A percentile compares a stretch with the other conserved stretches of the same genome.
These are phyloP conservation scores for Baryphthengus martii DNA, from an alignment of 2,113 vertebrate species.

Conservation along the genomic window DNA sequence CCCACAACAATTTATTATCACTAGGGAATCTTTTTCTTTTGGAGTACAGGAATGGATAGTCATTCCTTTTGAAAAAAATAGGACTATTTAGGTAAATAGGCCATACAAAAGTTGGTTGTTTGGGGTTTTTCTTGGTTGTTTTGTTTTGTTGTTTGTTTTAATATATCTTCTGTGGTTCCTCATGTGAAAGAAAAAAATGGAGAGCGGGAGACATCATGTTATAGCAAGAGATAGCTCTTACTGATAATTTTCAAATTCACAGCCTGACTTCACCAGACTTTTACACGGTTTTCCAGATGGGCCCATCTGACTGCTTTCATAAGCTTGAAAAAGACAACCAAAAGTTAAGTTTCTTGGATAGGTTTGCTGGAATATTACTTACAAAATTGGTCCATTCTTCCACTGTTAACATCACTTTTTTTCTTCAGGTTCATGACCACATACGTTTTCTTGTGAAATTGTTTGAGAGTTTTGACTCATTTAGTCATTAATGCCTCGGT, in stretches of 20 bases:
- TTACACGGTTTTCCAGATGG: background rate
- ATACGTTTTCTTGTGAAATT: background rate
- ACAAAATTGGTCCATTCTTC: background rate
- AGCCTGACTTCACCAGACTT: background rate
- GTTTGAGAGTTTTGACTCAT: background rate
- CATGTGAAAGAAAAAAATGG: background rate
- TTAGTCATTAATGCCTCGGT: background rate
- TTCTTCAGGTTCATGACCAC: background rate
- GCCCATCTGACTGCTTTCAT: background rate
- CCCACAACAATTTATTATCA: background rate
- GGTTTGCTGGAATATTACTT: background rate
- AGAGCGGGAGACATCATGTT: background rate
- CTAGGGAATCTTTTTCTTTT: background rate
- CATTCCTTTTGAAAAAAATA: background rate
- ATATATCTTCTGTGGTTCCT: background rate
- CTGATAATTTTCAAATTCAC: background rate
- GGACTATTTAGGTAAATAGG: background rate
- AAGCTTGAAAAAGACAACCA: background rate
- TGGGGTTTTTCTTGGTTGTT: background rate
- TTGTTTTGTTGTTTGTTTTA: too few species aligned
- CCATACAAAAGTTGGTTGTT: background rate
- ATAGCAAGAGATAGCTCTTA: background rate
- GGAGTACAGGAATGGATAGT: background rate
- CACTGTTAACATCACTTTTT: background rate
- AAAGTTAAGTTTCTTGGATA: background rate